Conservation (phyloP, 2,797 vertebrate genomes). For the Tadarida brasiliensis region DNA sequence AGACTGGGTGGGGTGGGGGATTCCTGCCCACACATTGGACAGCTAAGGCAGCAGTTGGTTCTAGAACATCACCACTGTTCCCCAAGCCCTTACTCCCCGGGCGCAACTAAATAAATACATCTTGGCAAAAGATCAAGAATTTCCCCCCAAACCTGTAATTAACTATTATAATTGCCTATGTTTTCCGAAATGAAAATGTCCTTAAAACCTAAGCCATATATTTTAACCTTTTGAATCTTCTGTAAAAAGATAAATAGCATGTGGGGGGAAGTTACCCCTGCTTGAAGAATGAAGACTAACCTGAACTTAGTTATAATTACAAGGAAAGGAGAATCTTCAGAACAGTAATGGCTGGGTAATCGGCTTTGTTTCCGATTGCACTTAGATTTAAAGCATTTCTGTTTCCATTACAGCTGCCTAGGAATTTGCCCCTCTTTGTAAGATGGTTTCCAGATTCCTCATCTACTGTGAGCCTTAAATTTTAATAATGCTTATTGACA, state of each 20-base stretch:
- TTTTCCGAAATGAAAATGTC: conserved; percentile 71
- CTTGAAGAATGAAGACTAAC: conserved; percentile 62
- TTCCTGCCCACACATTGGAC: background rate
- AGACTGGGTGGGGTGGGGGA: background rate
- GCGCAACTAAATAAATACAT: background rate
- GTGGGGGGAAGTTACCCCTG: background rate
- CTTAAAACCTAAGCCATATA: conserved; percentile 67
- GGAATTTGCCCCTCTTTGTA: conserved; percentile 27
- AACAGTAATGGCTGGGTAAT: conserved; percentile 30
- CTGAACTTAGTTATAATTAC: conserved; percentile 67
- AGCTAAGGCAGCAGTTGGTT: background rate
- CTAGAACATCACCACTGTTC: background rate
- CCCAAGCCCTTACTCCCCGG: background rate
- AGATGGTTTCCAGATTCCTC: conserved; percentile 58
- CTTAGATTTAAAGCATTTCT: conserved; percentile 27
- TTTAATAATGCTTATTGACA: conserved; percentile 36
- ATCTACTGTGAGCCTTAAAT: conserved; percentile 49
- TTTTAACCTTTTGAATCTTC: conserved; percentile 63
- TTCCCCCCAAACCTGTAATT: conserved; percentile 7
- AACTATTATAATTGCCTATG: conserved; percentile 50
- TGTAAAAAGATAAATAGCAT: conserved; percentile 54
- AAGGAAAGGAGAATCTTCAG: conserved; percentile 40
- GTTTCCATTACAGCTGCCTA: conserved; percentile 56
- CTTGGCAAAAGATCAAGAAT: conserved; percentile 58
- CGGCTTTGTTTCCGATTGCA: conserved; percentile 17